Conservation (phyloP, 2,797 vertebrate genomes). For the Emys orbicularis region DNA sequence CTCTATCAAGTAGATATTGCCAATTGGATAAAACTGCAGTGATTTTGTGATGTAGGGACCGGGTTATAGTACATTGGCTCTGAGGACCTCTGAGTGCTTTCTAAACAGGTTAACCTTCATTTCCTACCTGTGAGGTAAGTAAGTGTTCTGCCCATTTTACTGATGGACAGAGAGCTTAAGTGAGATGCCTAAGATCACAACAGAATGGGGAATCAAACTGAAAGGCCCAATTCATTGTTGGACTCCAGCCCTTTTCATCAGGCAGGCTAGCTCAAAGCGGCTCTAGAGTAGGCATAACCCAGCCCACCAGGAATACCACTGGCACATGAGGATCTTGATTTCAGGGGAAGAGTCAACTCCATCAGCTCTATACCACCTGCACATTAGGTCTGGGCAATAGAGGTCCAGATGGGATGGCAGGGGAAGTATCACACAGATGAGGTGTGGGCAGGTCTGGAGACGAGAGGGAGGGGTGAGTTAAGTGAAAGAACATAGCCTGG, state of each 20-base stretch:
- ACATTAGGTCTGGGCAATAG: neutral
- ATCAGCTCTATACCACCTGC: neutral
- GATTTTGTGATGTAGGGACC: neutral
- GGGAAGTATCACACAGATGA: neutral
- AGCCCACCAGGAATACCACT: neutral
- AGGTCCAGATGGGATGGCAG: neutral
- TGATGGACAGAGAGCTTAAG: neutral
- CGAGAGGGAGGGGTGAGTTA: neutral
- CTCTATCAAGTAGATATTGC: neutral
- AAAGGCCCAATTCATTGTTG: neutral
- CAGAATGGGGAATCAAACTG: neutral
- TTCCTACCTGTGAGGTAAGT: neutral
- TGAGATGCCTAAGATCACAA: neutral
- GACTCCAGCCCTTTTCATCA: neutral
- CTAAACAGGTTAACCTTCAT: neutral
- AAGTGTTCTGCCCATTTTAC: neutral
- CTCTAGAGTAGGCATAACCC: neutral
- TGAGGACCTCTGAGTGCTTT: neutral
- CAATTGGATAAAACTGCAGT: too few species aligned
- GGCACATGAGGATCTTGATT: neutral
- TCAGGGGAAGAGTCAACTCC: neutral
- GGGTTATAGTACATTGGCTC: neutral
- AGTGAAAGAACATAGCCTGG: neutral
- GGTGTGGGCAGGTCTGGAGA: too few species aligned
- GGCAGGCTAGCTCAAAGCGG: neutral